Evolutionary conservation across 2,113 vertebrate species (phyloP), one percentile per base, ranked within the genome.

Genomic region (Merops nubicus): DNA sequence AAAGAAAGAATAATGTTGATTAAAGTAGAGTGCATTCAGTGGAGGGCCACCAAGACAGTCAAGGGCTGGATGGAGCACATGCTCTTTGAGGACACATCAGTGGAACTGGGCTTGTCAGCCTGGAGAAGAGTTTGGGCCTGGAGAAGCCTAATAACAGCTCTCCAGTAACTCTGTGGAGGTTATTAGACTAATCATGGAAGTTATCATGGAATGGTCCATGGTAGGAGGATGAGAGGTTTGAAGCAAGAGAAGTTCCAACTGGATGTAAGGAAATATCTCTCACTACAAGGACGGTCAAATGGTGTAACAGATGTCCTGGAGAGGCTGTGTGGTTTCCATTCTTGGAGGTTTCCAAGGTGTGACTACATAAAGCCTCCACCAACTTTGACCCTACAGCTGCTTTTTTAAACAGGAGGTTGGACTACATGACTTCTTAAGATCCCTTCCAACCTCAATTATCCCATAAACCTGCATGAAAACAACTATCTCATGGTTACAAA

Each of bases 301-400:
- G 62, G 23, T 31, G 34, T 8, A 60, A 57, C 4, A 45, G 3
- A 1, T 21, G 17, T 48, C 45, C 28, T 18, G 62, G 6, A 54
- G 5, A 48, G 9, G 9, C 8, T 36, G 36, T 15, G 6, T 0
- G 0, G 26, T 33, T 57, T 78, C 38, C 26, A n/a, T 6, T 11
- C 19, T 20, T 62, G 17, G 28, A 72, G 6, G 9, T 51, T 77
- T 88, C 54, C 45, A 75, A 79, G 62, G 53, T 1, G 0, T 47
- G 8, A 38, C 6, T 60, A 11, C 5, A 56, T n/a, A 50, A 57
- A 15, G 0, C 4, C 14, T 3, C 2, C 0, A 0, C 45, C 2
- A 76, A n/a, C 22, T 83, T 40, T 26, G 8, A 59, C 18, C 8
- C 63, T 74, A 59, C 2, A 64, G 15, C 7, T 43, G 8, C 2